A percentile compares a stretch with the other conserved stretches of the same genome.
Conservation (phyloP, 2,888 invertebrate genomes). For the Phymatocera aterrima region DNA sequence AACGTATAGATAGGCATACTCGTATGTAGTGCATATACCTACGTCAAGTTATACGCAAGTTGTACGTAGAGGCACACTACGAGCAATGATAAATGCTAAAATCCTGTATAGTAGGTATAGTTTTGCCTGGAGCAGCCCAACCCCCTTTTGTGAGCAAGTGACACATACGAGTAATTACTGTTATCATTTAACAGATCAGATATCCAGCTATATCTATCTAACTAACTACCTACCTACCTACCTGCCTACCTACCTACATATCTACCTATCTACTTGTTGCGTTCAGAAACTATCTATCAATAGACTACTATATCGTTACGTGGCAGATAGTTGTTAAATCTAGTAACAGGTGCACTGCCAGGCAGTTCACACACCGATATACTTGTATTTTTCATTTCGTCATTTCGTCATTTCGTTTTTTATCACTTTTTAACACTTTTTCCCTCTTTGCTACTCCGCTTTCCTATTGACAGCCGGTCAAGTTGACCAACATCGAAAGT, state of each 20-base stretch:
- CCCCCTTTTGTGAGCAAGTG: constrained; percentile 64
- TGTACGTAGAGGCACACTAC: not conserved
- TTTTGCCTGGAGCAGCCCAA: constrained; percentile 51
- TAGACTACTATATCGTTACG: constrained; percentile 1
- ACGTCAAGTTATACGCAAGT: not conserved
- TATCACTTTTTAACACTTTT: not conserved
- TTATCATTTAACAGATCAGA: constrained; percentile 65
- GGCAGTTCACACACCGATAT: not conserved
- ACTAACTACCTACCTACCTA: constrained; percentile 51
- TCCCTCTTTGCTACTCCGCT: not conserved
- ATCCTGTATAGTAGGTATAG: not conserved
- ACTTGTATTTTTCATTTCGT: not conserved
- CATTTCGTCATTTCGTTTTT: not conserved
- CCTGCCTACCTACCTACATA: constrained; percentile 57
- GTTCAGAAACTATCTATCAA: constrained; percentile 35
- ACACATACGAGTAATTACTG: constrained; percentile 68
- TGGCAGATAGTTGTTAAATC: constrained; percentile 32
- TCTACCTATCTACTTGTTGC: constrained; percentile 53
- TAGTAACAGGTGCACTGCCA: constrained; percentile 39
- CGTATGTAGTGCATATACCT: too few relatives aligned
- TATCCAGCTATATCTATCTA: constrained; percentile 57
- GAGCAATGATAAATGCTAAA: constrained; percentile 41
- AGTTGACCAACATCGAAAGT: not conserved
- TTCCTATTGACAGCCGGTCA: not conserved
- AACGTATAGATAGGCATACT: too few relatives aligned